Percentiles rank a stretch among this genome's conserved stretches.
Evolutionary conservation across 2,888 invertebrate species (phyloP).

Genomic region (Merodon equestris): DNA sequence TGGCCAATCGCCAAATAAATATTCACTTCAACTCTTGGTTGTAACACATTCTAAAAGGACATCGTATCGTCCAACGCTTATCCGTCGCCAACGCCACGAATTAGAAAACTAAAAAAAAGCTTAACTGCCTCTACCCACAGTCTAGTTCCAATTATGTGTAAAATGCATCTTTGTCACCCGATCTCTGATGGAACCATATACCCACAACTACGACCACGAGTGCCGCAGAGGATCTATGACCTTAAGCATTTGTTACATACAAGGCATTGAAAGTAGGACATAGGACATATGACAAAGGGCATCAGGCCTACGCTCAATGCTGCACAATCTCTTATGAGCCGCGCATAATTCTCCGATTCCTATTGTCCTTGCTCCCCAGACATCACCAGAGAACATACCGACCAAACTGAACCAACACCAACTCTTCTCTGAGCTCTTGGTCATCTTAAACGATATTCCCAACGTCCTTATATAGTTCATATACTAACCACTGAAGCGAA

Average conservation of each 20-base stretch:
- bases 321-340: conserved; percentile 5
- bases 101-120: too few relatives aligned
- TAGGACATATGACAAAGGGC: background rate
- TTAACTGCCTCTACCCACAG: conserved; percentile 5
- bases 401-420: conserved; percentile 25
- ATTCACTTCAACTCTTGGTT: too few relatives aligned
- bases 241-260: background rate
- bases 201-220: too few relatives aligned
- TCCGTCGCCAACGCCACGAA: too few relatives aligned
- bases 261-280: background rate
- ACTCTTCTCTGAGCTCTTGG: background rate
- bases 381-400: conserved; percentile 5
- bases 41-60: too few relatives aligned
- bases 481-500: background rate
- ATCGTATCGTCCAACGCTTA: too few relatives aligned
- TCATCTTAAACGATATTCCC: conserved; percentile 17
- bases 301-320: conserved; percentile 1
- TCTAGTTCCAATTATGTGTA: conserved; percentile 37
- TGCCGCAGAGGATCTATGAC: conserved; percentile 21
- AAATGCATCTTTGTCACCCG: conserved; percentile 35
- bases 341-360: conserved; percentile 19
- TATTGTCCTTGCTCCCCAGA: conserved; percentile 17
- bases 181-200: too few relatives aligned
- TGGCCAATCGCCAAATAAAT: too few relatives aligned
- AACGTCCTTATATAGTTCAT: background rate